Percentiles rank a stretch among this genome's conserved stretches.
Conservation (phyloP, 2,888 invertebrate species). For the Resseliella maxima region DNA sequence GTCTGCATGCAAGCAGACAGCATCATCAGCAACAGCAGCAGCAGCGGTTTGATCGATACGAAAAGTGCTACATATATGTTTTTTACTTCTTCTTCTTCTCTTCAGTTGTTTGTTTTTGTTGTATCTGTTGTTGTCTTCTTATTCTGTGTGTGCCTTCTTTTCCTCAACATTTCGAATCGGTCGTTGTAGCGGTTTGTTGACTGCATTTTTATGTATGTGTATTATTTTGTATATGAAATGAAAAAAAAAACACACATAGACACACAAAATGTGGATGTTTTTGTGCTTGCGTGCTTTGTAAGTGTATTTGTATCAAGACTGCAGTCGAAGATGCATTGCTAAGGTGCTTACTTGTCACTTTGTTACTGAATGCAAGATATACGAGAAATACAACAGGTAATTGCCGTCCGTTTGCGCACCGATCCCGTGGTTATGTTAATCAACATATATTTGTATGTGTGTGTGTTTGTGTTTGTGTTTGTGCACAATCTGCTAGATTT, state of each 20-base stretch:
- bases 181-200: slow-evolving; percentile 43
- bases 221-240: background rate
- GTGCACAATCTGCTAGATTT: background rate
- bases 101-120: slow-evolving; percentile 6
- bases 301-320: background rate
- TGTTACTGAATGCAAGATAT: background rate
- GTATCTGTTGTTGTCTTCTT: slow-evolving; percentile 38
- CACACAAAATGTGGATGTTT: background rate
- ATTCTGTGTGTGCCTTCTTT: background rate
- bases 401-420: background rate
- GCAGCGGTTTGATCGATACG: slow-evolving; percentile 3
- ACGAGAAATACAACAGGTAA: background rate
- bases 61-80: slow-evolving; percentile 29
- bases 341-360: slow-evolving; percentile 18
- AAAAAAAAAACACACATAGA: no score
- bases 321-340: slow-evolving; percentile 8
- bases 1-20: background rate
- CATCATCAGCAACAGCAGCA: slow-evolving; percentile 4
- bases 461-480: background rate
- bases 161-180: background rate
- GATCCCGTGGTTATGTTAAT: background rate
- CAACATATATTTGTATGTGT: background rate
- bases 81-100: background rate
- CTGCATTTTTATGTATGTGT: background rate
- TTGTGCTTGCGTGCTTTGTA: background rate